Evolutionary conservation across 2,113 vertebrate genomes (phyloP).

Genomic region (Scytalopus superciliaris): DNA sequence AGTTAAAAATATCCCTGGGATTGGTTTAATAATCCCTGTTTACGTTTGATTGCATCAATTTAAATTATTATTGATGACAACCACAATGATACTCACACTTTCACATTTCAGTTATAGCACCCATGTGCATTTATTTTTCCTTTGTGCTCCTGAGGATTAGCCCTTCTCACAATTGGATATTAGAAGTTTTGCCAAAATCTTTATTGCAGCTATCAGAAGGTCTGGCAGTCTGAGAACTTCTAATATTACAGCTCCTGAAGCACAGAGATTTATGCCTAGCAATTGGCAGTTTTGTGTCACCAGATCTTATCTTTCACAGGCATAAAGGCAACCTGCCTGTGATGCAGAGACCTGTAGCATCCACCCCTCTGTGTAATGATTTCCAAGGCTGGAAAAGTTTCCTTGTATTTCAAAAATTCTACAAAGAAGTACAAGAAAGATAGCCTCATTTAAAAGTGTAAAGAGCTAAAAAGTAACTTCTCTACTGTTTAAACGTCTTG

Average conservation of each 20-base stretch:
- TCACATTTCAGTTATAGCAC: background rate
- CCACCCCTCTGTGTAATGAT: background rate
- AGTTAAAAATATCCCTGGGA: background rate
- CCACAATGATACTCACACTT: background rate
- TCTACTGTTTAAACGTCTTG: background rate
- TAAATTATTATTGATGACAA: background rate
- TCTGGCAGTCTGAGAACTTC: background rate
- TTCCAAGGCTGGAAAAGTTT: conserved; percentile 3
- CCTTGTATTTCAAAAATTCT: background rate
- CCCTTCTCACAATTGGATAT: background rate
- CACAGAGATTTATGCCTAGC: background rate
- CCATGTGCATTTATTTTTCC: background rate
- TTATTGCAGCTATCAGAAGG: background rate
- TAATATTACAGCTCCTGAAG: background rate
- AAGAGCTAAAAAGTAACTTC: background rate
- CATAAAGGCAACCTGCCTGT: background rate
- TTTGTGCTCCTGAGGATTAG: background rate
- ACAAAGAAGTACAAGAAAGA: background rate
- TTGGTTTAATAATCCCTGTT: background rate
- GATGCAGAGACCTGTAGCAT: background rate
- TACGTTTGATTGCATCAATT: background rate
- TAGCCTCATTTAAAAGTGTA: background rate
- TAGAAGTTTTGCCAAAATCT: background rate
- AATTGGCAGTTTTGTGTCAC: background rate
- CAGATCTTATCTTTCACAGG: background rate